phyloP scores from a whole-genome alignment of 2,888 invertebrate genomes.

The Hirudinaria manillensis region DNA sequence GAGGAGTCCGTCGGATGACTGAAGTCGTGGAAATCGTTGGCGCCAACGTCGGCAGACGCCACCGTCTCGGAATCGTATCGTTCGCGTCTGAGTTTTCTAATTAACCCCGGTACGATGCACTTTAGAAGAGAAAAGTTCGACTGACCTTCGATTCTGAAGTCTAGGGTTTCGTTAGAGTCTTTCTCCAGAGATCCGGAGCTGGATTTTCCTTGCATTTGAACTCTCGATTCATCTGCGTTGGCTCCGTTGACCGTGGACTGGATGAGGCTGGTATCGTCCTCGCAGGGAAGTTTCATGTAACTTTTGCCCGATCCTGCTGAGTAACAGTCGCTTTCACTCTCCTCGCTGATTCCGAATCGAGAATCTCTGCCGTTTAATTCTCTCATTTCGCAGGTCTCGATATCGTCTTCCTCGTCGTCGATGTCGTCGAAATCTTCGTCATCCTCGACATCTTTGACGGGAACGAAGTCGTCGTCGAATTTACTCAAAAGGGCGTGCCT shows the following conservation, averaged over 20 bases:
- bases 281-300: neutral
- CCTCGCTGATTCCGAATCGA: neutral
- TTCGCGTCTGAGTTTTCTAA: no score
- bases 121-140: no score
- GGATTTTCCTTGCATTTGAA: no score
- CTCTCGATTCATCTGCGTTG: no score
- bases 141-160: no score
- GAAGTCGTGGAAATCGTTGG: neutral
- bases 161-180: no score
- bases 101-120: no score
- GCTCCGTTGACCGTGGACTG: neutral
- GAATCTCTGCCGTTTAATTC: conserved; percentile 3
- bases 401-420: neutral
- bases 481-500: neutral
- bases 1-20: neutral
- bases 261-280: neutral
- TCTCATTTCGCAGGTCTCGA: conserved; percentile 9
- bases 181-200: no score
- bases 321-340: conserved; percentile 1
- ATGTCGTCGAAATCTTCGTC: neutral
- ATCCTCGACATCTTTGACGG: neutral
- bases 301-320: no score
- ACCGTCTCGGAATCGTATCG: no score
- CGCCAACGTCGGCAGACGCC: no score
- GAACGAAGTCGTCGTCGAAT: neutral